These are phyloP conservation scores for Agrilus planipennis DNA, from an alignment of 1,140 invertebrate species.

Conservation along the genomic window DNA sequence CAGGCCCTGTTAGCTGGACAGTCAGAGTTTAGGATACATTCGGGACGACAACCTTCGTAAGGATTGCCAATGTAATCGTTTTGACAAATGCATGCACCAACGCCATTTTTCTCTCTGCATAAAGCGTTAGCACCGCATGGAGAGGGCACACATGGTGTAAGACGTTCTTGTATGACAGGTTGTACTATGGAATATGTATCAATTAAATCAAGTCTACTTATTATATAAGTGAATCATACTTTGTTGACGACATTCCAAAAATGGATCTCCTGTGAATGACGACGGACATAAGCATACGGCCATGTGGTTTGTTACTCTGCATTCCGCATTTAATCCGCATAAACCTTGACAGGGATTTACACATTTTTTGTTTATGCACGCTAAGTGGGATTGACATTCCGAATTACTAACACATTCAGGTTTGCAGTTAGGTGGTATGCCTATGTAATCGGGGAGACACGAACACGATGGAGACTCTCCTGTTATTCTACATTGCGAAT, in stretches of 20 bases:
- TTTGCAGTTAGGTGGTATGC: constrained; percentile 60
- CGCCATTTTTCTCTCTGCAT: constrained; percentile 47
- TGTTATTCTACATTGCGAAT: constrained; percentile 49
- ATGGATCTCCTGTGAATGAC: constrained; percentile 55
- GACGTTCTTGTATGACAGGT: constrained; percentile 49
- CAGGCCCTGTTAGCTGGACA: constrained; percentile 70
- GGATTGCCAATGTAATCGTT: constrained; percentile 63
- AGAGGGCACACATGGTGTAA: constrained; percentile 56
- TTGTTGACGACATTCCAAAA: constrained; percentile 38
- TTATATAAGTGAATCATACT: background rate
- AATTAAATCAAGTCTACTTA: background rate
- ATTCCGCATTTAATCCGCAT: constrained; percentile 60
- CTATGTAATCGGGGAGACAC: constrained; percentile 54
- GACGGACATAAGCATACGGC: constrained; percentile 56
- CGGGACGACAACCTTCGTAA: constrained; percentile 64
- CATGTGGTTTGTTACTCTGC: constrained; percentile 55
- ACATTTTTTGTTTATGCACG: constrained; percentile 60
- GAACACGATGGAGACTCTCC: constrained; percentile 51
- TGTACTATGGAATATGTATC: constrained; percentile 7
- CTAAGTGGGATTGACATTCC: constrained; percentile 58
- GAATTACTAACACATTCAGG: constrained; percentile 64
- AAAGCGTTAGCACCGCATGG: constrained; percentile 66
- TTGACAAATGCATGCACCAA: constrained; percentile 52
- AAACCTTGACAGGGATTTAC: constrained; percentile 58
- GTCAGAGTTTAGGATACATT: constrained; percentile 69